Base-by-base conservation (phyloP, 1,140 invertebrate species). In the Drosophila sturtevanti region DNA sequence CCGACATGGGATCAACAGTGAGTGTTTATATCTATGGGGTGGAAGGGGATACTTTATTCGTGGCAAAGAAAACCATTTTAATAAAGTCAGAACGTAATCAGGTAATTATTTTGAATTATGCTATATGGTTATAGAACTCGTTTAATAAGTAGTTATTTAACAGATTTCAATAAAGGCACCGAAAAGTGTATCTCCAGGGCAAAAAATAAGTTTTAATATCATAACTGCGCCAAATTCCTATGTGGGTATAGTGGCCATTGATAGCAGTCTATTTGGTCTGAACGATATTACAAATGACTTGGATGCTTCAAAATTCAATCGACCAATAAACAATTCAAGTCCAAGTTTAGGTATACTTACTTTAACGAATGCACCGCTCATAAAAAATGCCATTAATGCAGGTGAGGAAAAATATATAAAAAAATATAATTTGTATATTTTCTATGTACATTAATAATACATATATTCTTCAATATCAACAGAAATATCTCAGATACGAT, bases 161-260 rank as follows among this genome's bases (percentile, higher is more conserved):
- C 6, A 77, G 59, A 11, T 65, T 22, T 16, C 24, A 4, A 59
- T 66, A 9, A 22, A 37, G 6, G 27, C 16, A 0, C 66, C 71
- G 0, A 7, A 3, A 2, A 4, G 3, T 0, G 55, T 77, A 0
- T 22, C 6, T 0, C 52, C 75, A 2, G 75, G 72, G 14, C 11
- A 63, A n/a, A 16, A 37, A 5, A 66, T 70, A 1, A 16, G 5
- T 0, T 3, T 78, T 6, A 24, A 18, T 0, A 34, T 77, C 11
- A 69, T 38, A 0, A 9, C 72, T 0, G 10, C 52, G 1, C 16
- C 41, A 4, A 9, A 59, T 4, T 75, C 67, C 7, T 78, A 61
- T 61, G 10, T 78, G n/a, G 71, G 72, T n/a, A 12, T 78, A 9
- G 7, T 37, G 0, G 63, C 37, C 14, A 24, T 63, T 12, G 67